Conservation (phyloP, 2,888 invertebrate genomes). For the Mylabris sibirica region DNA sequence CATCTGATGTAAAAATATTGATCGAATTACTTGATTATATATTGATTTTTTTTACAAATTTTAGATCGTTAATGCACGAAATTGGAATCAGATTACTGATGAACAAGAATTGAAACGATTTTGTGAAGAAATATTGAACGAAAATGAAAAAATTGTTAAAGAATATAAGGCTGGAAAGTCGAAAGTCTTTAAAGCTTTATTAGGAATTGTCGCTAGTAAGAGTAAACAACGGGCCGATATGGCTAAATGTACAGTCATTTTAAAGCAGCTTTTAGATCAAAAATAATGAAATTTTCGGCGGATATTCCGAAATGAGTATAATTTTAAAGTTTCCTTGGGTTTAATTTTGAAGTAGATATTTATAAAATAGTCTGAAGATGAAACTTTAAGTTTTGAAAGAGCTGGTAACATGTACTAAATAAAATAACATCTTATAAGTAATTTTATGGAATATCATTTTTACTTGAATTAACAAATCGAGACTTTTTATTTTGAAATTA, state of each 20-base stretch:
- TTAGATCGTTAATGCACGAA: constrained; percentile 68
- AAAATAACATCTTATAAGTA: no score
- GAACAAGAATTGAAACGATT: constrained; percentile 66
- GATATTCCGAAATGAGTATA: no score
- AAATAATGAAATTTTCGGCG: constrained; percentile 40
- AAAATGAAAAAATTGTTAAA: constrained; percentile 72
- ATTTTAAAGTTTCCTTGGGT: no score
- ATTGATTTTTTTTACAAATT: constrained; percentile 33
- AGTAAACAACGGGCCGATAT: constrained; percentile 74
- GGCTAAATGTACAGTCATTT: constrained; percentile 67
- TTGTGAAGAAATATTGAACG: constrained; percentile 69
- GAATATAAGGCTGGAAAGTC: constrained; percentile 74
- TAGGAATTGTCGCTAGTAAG: constrained; percentile 68
- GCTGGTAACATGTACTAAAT: no score
- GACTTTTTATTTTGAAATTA: no score
- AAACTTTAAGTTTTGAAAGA: no score
- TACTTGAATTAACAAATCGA: no score
- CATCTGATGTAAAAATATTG: constrained; percentile 40
- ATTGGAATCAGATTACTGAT: constrained; percentile 72
- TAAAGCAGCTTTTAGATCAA: constrained; percentile 70
- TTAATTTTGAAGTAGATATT: no score
- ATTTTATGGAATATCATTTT: no score
- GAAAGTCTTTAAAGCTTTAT: constrained; percentile 72
- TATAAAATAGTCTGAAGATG: no score
- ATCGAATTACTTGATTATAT: neutral